Conservation (phyloP, 2,113 vertebrate genomes). For the Perognathus longimembris region DNA sequence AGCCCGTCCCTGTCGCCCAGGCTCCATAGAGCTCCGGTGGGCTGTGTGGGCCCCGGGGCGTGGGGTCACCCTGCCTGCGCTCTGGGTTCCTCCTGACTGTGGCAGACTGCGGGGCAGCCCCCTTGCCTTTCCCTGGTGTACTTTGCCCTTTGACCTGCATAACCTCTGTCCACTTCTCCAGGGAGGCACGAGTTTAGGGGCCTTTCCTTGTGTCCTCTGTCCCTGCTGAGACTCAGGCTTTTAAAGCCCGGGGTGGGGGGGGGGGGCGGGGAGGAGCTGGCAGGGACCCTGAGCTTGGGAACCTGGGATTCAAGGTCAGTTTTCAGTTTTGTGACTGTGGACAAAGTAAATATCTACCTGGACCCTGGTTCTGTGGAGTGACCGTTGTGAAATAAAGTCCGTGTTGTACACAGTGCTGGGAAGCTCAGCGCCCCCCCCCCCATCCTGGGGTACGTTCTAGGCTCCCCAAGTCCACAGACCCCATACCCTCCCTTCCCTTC, state of each 20-base stretch:
- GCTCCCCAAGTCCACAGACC: not conserved
- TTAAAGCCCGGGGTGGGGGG: fast-evolving
- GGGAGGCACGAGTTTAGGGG: not conserved
- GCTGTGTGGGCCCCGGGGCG: fast-evolving
- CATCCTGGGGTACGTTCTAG: not conserved
- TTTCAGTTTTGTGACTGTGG: not conserved
- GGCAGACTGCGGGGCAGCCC: not conserved
- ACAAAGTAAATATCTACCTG: too few relatives aligned
- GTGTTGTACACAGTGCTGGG: not conserved
- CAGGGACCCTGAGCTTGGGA: not conserved
- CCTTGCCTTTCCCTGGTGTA: not conserved
- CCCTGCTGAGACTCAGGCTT: not conserved
- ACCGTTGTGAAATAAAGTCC: not conserved
- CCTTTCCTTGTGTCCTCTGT: not conserved
- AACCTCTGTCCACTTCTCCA: not conserved
- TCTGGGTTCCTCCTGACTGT: too few relatives aligned
- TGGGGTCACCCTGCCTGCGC: not conserved
- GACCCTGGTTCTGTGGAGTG: not conserved
- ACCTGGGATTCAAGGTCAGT: not conserved
- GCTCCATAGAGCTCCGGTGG: not conserved
- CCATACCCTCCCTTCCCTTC: too few relatives aligned
- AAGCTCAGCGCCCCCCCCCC: too few relatives aligned
- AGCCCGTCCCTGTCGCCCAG: too few relatives aligned
- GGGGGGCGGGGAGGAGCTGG: not conserved
- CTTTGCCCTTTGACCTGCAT: not conserved